Percentiles rank a stretch among this genome's conserved stretches.
Evolutionary conservation across 2,888 invertebrate genomes (phyloP).

Genomic region (Osmoderma eremita): DNA sequence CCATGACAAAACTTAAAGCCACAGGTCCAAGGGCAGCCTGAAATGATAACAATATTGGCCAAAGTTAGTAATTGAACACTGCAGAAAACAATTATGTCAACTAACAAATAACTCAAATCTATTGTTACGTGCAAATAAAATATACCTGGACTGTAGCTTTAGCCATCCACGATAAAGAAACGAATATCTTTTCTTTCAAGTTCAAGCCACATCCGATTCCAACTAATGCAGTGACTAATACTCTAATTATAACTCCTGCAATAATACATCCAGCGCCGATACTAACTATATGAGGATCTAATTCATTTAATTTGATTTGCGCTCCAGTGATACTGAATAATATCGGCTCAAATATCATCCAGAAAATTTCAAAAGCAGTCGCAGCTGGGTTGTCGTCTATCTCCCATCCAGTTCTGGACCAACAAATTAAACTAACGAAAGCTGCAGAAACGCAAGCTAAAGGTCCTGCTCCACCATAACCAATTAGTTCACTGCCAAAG

Average conservation of each 20-base stretch:
- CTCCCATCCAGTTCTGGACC: slow-evolving; percentile 87
- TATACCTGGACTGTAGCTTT: slow-evolving; percentile 96
- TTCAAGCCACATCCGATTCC: slow-evolving; percentile 84
- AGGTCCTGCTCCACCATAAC: slow-evolving; percentile 81
- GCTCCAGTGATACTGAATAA: slow-evolving; percentile 94
- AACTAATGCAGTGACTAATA: slow-evolving; percentile 73
- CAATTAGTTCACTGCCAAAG: slow-evolving; percentile 85
- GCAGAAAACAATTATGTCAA: too few species aligned
- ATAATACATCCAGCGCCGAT: slow-evolving; percentile 77
- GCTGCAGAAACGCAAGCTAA: slow-evolving; percentile 85
- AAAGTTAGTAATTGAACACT: background rate
- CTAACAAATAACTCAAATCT: too few species aligned
- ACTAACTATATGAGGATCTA: slow-evolving; percentile 76
- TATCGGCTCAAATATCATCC: slow-evolving; percentile 96
- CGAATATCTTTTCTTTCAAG: slow-evolving; percentile 89
- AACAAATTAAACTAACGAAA: slow-evolving; percentile 83
- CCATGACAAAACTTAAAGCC: slow-evolving; percentile 72
- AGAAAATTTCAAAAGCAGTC: slow-evolving; percentile 90
- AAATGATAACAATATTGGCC: slow-evolving; percentile 38
- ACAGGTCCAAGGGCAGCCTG: slow-evolving; percentile 86
- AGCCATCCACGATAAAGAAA: slow-evolving; percentile 92
- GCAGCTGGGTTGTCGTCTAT: slow-evolving; percentile 88
- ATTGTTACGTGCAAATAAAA: too few species aligned
- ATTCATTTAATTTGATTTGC: slow-evolving; percentile 81
- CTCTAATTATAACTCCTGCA: slow-evolving; percentile 73